Conservation (phyloP, 2,888 invertebrate species). For the Dysmachus trigonus region DNA sequence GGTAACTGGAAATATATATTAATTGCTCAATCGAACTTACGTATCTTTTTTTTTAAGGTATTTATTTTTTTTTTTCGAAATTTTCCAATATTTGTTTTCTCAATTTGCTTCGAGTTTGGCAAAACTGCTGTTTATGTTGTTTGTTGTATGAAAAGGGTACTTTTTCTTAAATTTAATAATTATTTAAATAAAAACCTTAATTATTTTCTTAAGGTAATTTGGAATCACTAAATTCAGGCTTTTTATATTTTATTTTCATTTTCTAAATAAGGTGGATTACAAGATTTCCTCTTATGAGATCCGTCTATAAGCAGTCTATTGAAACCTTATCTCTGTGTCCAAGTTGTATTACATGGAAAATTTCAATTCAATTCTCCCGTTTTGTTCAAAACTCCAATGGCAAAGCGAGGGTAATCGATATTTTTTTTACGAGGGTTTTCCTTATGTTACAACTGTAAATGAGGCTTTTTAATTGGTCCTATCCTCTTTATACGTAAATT, state of each 20-base stretch:
- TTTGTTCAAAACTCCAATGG: background rate
- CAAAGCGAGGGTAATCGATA: background rate
- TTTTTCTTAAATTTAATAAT: background rate
- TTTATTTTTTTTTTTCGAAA: background rate
- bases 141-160: background rate
- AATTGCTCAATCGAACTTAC: constrained; percentile 39
- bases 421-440: background rate
- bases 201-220: background rate
- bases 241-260: background rate
- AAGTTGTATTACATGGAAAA: background rate
- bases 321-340: background rate
- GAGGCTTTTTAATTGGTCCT: background rate
- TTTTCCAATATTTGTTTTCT: background rate
- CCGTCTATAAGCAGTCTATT: background rate
- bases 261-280: background rate
- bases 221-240: background rate
- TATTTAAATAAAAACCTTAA: background rate
- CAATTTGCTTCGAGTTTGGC: background rate
- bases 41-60: constrained; percentile 7
- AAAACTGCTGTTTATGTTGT: background rate
- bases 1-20: constrained; percentile 39
- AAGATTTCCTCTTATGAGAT: background rate
- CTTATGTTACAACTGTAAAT: background rate
- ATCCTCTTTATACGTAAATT: background rate
- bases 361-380: background rate